Evolutionary conservation across 2,113 vertebrate genomes (phyloP).

Genomic region (Ia io): DNA sequence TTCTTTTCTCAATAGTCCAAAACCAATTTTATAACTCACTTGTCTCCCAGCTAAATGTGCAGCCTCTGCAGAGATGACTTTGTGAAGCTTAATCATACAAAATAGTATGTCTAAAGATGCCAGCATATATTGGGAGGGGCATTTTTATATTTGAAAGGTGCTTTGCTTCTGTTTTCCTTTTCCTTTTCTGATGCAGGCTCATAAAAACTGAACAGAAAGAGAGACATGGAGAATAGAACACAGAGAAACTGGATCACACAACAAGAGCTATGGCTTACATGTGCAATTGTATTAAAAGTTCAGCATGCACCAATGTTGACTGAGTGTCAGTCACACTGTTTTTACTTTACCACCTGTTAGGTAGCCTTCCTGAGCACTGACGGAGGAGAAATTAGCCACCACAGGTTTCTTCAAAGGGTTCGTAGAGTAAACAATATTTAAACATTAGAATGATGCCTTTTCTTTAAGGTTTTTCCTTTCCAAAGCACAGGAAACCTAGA

Average conservation of each 20-base stretch:
- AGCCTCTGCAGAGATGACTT: constrained; percentile 34
- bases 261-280: not conserved
- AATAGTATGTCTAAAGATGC: constrained; percentile 10
- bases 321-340: not conserved
- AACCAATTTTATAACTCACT: constrained; percentile 70
- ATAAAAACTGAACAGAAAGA: constrained; percentile 53
- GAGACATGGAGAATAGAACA: constrained; percentile 24
- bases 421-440: not conserved
- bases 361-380: not conserved
- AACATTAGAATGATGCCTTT: not conserved
- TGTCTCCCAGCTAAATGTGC: constrained; percentile 53
- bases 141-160: constrained; percentile 31
- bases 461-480: not conserved
- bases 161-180: not conserved
- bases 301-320: not conserved
- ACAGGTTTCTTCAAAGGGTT: not conserved
- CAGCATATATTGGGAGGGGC: not conserved
- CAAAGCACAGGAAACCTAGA: not conserved
- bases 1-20: constrained; percentile 66
- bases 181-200: not conserved
- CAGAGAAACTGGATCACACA: not conserved
- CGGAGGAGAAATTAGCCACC: not conserved
- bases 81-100: constrained; percentile 44
- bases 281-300: not conserved
- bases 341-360: not conserved